Base-by-base conservation (phyloP, 1,140 invertebrate genomes). In the Eulimnadia texana region DNA sequence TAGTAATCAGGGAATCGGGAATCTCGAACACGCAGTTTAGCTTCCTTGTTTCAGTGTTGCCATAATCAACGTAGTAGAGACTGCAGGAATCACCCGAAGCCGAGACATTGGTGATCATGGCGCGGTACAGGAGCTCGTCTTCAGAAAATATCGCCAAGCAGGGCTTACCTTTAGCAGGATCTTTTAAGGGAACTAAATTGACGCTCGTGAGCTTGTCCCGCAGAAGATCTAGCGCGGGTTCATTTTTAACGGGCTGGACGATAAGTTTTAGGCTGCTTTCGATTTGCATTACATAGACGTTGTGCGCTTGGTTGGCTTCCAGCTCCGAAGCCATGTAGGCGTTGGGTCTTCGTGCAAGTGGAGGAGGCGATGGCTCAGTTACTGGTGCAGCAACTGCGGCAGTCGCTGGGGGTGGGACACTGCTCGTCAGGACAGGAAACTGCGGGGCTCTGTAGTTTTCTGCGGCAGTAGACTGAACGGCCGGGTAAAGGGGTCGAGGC, bases 1-100 rank as follows among this genome's bases (percentile, higher is more conserved):
- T 23, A 10, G 20, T 11, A 16, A 57, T 9, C 28, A 57, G 19
- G 2, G 27, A 27, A 29, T 57, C 55, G 2, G 55, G 16, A 20
- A 57, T 57, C 13, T 57, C 25, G n/a, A 81, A 80, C 13, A 90
- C 70, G 24, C 78, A 69, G 19, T 73, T 71, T 0, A 75, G 67
- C 11, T 77, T 50, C 16, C 73, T 70, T 24, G 69, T 73, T 71
- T 88, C 84, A 25, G 77, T 76, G 70, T 88, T 88, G 10, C 86
- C 87, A 71, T 86, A 88, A 70, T 90, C 87, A 3, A 87, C 71
- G 70, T 84, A 90, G 10, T 79, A 72, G 0, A 90, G 81, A 0
- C 60, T 50, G n/a, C 60, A 62, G 3, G 52, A 19, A 9, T 22
- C 60, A 2, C 60, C 63, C 13, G 63, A 28, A 9, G 65, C 60